These are phyloP conservation scores for Drosophila albomicans DNA, from an alignment of 1,140 invertebrate genomes.

Conservation along the genomic window DNA sequence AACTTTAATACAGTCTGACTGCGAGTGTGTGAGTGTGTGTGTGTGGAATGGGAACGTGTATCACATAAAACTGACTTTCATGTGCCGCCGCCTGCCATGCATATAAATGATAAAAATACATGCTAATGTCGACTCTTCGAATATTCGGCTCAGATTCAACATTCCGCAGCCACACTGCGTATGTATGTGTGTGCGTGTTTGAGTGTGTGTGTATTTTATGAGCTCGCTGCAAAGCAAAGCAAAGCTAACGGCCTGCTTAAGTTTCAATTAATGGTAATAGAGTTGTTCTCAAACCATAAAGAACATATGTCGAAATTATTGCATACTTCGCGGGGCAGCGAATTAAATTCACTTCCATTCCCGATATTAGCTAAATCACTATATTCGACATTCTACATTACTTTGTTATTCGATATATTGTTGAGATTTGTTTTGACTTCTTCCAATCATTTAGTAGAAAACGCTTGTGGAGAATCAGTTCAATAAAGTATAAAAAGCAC, in stretches of 20 bases:
- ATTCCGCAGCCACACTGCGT: neutral
- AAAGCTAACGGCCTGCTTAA: conserved; percentile 77
- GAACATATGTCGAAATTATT: neutral
- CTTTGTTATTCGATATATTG: no score
- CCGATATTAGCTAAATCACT: neutral
- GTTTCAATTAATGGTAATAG: conserved; percentile 81
- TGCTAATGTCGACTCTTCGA: conserved; percentile 59
- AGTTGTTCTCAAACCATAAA: conserved; percentile 47
- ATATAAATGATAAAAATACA: conserved; percentile 82
- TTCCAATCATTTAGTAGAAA: no score
- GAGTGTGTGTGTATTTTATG: conserved; percentile 42
- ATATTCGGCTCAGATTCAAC: conserved; percentile 18
- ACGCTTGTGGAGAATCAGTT: no score
- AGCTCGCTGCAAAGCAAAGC: conserved; percentile 57
- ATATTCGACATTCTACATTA: no score
- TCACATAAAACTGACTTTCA: conserved; percentile 74
- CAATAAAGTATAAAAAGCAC: no score
- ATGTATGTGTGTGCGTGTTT: neutral
- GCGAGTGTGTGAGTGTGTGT: neutral
- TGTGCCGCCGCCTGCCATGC: conserved; percentile 70
- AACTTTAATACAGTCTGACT: conserved; percentile 10
- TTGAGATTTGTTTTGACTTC: no score
- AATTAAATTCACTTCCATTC: no score
- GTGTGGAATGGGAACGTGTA: conserved; percentile 10
- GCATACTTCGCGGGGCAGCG: conserved; percentile 15